Conservation (phyloP, 2,113 vertebrate species). For the Megaptera novaeangliae region DNA sequence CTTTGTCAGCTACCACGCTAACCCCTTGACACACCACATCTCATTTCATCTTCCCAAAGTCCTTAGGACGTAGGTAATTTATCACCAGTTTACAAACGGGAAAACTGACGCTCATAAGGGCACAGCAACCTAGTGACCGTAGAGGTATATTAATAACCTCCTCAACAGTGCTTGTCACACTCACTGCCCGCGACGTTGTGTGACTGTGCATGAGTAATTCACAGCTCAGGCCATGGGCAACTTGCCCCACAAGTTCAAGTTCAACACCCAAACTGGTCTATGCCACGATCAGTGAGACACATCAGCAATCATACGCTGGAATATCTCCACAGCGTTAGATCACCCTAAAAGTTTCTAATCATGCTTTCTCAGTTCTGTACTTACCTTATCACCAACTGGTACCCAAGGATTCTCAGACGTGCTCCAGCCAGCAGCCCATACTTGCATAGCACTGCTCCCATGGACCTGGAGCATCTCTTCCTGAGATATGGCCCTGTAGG, state of each 20-base stretch:
- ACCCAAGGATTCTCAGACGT: not conserved
- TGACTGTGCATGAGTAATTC: too few relatives aligned
- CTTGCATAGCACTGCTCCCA: not conserved
- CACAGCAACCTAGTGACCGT: not conserved
- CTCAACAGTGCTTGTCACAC: not conserved
- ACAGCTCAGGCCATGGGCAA: not conserved
- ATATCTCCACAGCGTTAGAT: not conserved
- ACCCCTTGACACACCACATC: not conserved
- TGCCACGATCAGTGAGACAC: not conserved
- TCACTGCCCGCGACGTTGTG: too few relatives aligned
- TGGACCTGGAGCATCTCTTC: not conserved
- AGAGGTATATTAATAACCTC: not conserved
- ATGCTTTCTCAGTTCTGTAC: not conserved
- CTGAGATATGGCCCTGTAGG: not conserved
- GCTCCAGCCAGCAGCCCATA: not conserved
- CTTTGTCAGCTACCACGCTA: not conserved
- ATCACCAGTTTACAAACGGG: not conserved
- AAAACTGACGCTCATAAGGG: not conserved
- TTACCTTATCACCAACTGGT: not conserved
- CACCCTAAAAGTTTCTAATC: not conserved
- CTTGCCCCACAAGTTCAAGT: not conserved
- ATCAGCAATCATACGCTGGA: fast-evolving
- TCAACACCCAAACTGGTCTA: not conserved
- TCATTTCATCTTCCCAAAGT: not conserved
- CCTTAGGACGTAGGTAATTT: not conserved